Conservation (phyloP, 2,797 vertebrate species). For the Cyclura pinguis region DNA sequence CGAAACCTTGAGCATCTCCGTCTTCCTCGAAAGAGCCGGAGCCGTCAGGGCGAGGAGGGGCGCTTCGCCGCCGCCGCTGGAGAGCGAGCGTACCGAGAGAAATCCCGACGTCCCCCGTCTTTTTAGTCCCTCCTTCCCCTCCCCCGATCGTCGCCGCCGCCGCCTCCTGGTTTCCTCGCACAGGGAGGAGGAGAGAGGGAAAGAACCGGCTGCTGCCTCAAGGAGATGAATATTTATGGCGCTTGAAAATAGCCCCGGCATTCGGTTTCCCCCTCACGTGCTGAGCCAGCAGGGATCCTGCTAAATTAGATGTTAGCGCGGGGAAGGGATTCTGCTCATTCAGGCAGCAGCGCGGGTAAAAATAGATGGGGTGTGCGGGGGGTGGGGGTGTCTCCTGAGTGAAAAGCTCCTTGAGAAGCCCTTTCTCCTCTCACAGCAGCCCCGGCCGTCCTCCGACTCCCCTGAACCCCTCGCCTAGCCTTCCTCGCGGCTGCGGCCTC, state of each 20-base stretch:
- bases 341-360: conserved; percentile 68
- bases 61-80: background rate
- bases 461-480: no score
- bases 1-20: background rate
- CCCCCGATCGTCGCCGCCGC: background rate
- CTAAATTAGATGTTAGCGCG: conserved; percentile 72
- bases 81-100: background rate
- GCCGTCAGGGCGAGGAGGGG: background rate
- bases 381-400: conserved; percentile 44
- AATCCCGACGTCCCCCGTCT: background rate
- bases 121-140: no score
- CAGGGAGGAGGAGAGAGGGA: background rate
- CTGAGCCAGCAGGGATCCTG: conserved; percentile 74
- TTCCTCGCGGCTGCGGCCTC: no score
- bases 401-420: conserved; percentile 62
- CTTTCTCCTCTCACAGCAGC: background rate
- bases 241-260: conserved; percentile 74
- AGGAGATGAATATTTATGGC: conserved; percentile 73
- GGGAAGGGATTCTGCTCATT: conserved; percentile 62
- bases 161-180: conserved; percentile 15
- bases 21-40: conserved; percentile 30
- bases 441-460: no score
- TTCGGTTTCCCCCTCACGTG: conserved; percentile 77
- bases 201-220: background rate
- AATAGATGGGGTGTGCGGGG: conserved; percentile 63